A percentile compares a stretch with the other conserved stretches of the same genome.
Conservation (phyloP, 2,797 vertebrate genomes). For the Leptoclinus maculatus region DNA sequence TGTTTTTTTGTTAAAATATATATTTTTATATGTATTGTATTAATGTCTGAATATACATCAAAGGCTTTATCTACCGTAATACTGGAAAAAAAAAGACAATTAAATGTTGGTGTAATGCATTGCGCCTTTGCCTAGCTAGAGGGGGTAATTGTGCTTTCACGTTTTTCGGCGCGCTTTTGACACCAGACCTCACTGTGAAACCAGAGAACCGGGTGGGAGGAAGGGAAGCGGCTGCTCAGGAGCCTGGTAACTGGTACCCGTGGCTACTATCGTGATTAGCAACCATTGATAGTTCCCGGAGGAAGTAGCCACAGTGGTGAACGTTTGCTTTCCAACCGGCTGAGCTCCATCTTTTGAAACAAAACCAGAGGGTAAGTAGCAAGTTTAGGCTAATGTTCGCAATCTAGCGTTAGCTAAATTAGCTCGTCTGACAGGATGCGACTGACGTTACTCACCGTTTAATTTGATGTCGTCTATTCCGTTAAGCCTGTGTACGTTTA, state of each 20-base stretch:
- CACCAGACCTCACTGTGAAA: conserved; percentile 54
- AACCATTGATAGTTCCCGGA: conserved; percentile 2
- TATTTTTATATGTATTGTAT: neutral
- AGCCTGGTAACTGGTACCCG: conserved; percentile 22
- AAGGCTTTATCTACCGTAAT: accelerated
- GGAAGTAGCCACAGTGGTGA: neutral
- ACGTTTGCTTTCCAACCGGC: neutral
- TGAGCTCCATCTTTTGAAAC: conserved; percentile 12
- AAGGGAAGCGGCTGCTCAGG: conserved; percentile 26
- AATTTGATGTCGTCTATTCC: neutral
- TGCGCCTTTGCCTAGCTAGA: conserved; percentile 48
- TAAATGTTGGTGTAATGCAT: conserved; percentile 18
- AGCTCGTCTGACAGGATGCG: conserved; percentile 54
- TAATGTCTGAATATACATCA: accelerated
- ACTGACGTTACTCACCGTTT: conserved; percentile 3
- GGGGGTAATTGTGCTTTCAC: conserved; percentile 55
- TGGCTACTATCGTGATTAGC: conserved; percentile 4
- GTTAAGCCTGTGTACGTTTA: neutral
- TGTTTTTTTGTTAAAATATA: neutral
- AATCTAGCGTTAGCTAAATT: conserved; percentile 55
- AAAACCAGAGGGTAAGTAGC: conserved; percentile 62
- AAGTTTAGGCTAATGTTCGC: conserved; percentile 34
- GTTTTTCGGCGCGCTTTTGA: conserved; percentile 76
- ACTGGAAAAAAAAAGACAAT: neutral
- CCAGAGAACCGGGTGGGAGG: conserved; percentile 59